Percentiles rank a stretch among this genome's conserved stretches.
Conservation (phyloP, 2,113 vertebrate genomes). For the Pseudopodoces humilis region DNA sequence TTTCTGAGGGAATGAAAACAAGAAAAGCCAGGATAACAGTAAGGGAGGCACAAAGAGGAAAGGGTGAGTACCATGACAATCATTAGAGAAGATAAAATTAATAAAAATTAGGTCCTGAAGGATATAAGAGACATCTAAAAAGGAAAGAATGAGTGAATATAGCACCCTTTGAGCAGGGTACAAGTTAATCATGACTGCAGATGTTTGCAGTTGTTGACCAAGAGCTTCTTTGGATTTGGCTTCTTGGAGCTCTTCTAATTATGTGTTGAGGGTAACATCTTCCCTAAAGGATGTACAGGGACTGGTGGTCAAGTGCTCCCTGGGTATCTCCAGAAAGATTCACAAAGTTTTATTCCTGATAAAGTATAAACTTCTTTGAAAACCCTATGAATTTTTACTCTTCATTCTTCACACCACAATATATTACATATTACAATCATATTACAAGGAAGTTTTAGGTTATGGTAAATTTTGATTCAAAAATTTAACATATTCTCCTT, state of each 20-base stretch:
- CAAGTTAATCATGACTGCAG: neutral
- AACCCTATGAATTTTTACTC: neutral
- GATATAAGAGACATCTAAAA: neutral
- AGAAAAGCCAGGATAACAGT: neutral
- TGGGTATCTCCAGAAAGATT: neutral
- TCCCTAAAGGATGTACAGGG: neutral
- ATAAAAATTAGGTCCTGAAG: neutral
- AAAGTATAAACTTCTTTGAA: neutral
- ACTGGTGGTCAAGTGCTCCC: rapidly evolving
- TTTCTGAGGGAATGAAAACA: neutral
- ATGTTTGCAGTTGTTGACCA: neutral
- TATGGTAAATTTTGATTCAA: neutral
- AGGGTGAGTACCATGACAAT: neutral
- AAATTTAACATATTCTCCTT: neutral
- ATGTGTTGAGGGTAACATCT: neutral
- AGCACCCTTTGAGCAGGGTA: neutral
- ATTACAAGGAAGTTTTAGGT: neutral
- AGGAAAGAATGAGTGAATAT: neutral
- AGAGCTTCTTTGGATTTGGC: neutral
- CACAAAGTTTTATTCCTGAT: neutral
- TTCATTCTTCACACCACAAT: neutral
- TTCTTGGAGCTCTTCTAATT: neutral
- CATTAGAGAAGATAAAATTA: neutral
- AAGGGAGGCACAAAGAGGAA: neutral
- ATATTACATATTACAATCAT: rapidly evolving